Evolutionary conservation across 2,797 vertebrate genomes (phyloP), one percentile per base, ranked within the genome.

Genomic region (Falco novaeseelandiae): DNA sequence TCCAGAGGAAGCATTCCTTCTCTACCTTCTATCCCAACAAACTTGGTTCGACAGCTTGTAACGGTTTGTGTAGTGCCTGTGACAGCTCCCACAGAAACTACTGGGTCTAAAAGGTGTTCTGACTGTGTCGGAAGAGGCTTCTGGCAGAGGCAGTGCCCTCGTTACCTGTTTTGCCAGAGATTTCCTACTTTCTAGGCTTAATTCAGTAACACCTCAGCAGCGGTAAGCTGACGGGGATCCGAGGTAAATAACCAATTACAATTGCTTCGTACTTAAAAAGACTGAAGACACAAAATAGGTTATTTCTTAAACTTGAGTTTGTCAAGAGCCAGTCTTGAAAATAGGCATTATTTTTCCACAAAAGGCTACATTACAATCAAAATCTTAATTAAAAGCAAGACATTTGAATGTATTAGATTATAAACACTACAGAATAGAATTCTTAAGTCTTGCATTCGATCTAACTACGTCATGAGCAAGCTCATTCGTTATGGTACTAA

Each of bases 281-380:
- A 74, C 17, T 76, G 23, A 88, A 91, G 29, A 78, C 58, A 88
- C 16, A 23, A 72, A 93, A 27, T 8, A 80, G 42, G 29, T 65
- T 61, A 52, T 44, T 94, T 92, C 88, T 79, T 66, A 84, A 90
- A 74, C 26, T 30, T 15, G 27, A 79, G 51, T 46, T 93, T 91
- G 93, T 90, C 70, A 82, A 65, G 70, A 87, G n/a, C 48, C 32
- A 15, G 27, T 84, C 86, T 49, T 87, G 83, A 90, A 89, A 90
- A 76, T 0, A 51, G 19, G 38, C 57, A 61, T 79, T 69, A 5
- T 48, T 94, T 52, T 76, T 55, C 63, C 79, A 86, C 30, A 84
- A 62, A 87, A 73, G 18, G 34, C 55, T 77, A 36, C 44, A 74
- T 70, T 66, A 89, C 82, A 82, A 84, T 69, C 67, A 74, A 86